phyloP scores from a whole-genome alignment of 2,888 invertebrate species.

The Ganaspis brasiliensis region DNA sequence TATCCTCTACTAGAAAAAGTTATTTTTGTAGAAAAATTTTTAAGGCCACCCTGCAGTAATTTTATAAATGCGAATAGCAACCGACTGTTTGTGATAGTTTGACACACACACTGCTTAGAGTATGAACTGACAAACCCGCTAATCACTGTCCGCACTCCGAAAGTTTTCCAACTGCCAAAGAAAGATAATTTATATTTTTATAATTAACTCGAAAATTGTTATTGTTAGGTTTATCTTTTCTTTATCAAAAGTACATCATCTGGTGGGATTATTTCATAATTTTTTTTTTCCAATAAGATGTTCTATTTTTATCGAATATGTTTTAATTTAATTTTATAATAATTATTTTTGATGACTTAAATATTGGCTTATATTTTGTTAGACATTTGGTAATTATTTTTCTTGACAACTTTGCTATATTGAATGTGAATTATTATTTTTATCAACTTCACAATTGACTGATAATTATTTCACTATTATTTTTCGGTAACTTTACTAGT shows the following conservation, averaged over 20 bases:
- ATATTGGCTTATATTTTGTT: too few relatives aligned
- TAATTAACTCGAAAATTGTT: neutral
- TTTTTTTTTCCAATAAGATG: too few relatives aligned
- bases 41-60: constrained; percentile 33
- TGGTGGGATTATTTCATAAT: too few relatives aligned
- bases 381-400: too few relatives aligned
- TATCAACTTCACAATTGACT: too few relatives aligned
- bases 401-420: too few relatives aligned
- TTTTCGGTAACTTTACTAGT: neutral
- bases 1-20: constrained; percentile 6
- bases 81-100: constrained; percentile 34
- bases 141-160: neutral
- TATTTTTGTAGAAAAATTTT: constrained; percentile 30
- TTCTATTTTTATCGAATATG: too few relatives aligned
- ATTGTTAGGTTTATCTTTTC: too few relatives aligned
- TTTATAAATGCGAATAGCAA: constrained; percentile 35
- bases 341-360: too few relatives aligned
- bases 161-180: constrained; percentile 39
- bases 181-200: constrained; percentile 2
- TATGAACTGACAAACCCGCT: constrained; percentile 10
- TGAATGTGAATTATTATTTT: too few relatives aligned
- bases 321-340: too few relatives aligned
- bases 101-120: constrained; percentile 24
- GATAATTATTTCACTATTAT: neutral
- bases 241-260: too few relatives aligned